phyloP scores from a whole-genome alignment of 2,888 invertebrate species.

The Caenorhabditis virilis region DNA sequence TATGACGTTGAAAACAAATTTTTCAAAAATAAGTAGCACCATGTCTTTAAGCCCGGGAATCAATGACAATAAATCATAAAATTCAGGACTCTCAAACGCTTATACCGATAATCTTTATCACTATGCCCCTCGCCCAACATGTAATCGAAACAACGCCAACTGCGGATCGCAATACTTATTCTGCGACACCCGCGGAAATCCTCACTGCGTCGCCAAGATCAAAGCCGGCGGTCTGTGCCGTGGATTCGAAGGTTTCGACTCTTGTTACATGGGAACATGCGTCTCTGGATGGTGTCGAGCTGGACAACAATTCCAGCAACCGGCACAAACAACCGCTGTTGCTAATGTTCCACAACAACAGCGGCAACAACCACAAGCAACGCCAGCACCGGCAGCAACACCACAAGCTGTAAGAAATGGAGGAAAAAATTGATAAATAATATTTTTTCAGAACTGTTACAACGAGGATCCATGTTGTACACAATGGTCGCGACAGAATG shows the following conservation, averaged over 20 bases:
- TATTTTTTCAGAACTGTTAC: conserved; percentile 56
- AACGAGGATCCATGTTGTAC: conserved; percentile 67
- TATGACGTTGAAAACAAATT: too few relatives aligned
- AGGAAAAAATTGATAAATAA: too few relatives aligned
- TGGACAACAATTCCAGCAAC: conserved; percentile 46
- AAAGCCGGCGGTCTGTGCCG: conserved; percentile 57
- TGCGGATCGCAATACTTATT: conserved; percentile 58
- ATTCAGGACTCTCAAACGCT: conserved; percentile 66
- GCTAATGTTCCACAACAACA: conserved; percentile 26
- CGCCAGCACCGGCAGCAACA: conserved; percentile 30
- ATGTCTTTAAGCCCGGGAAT: too few relatives aligned
- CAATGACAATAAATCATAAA: too few relatives aligned
- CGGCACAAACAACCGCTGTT: conserved; percentile 38
- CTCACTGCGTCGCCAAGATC: conserved; percentile 65
- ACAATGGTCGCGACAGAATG: conserved; percentile 58
- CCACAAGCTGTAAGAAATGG: background rate
- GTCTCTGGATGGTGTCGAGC: conserved; percentile 57
- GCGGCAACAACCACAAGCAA: conserved; percentile 1
- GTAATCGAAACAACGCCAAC: conserved; percentile 52
- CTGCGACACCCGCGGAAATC: conserved; percentile 52
- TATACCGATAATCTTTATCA: conserved; percentile 66
- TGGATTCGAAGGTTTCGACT: conserved; percentile 64
- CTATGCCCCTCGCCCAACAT: conserved; percentile 64
- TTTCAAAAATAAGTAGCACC: too few relatives aligned
- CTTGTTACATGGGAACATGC: conserved; percentile 61